Evolutionary conservation across 2,113 vertebrate species (phyloP), one percentile per base, ranked within the genome.

Genomic region (Sinocyclocheilus grahami): DNA sequence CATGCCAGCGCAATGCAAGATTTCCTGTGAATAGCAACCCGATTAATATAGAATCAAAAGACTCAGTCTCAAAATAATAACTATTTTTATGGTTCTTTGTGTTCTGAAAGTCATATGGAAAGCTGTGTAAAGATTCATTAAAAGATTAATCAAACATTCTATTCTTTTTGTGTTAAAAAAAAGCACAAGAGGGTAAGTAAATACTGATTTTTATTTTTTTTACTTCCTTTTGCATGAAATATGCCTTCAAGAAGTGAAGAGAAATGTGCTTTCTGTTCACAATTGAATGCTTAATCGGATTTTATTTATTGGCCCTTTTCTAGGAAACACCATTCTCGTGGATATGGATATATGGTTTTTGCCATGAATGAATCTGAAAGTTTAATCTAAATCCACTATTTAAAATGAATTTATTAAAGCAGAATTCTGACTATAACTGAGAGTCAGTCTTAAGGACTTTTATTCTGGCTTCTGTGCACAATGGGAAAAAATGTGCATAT

Each of bases 371-470:
- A 48, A 75, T 37, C 30, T 10, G 8, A 20, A 5, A 10, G 5
- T 12, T 42, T 22, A 2, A 2, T 14, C 72, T 48, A 48, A 75
- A 75, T 4, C 46, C 42, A 24, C 5, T 2, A 24, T 75, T 46
- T 75, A 75, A 75, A 22, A 75, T 46, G 11, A 13, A 46, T 46
- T 13, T 74, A 42, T 42, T 42, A 46, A 48, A 75, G n/a, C 42
- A 76, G 58, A 62, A n/a, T 22, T 60, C 18, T 60, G 20, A 60
- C 20, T 22, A 22, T 60, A 22, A 60, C 55, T 20, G 55, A 18
- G 51, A 46, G 71, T 74, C 71, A 76, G 90, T 95, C 92, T 96
- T 95, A 3, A 97, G 93, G 74, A 95, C 94, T 39, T 82, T 76
- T 81, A 22, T n/a, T 30, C n/a, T 55, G 48, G 53, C 46, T 8